These are phyloP conservation scores for Falcaria lacertinaria DNA, from an alignment of 2,888 invertebrate genomes.

Conservation along the genomic window DNA sequence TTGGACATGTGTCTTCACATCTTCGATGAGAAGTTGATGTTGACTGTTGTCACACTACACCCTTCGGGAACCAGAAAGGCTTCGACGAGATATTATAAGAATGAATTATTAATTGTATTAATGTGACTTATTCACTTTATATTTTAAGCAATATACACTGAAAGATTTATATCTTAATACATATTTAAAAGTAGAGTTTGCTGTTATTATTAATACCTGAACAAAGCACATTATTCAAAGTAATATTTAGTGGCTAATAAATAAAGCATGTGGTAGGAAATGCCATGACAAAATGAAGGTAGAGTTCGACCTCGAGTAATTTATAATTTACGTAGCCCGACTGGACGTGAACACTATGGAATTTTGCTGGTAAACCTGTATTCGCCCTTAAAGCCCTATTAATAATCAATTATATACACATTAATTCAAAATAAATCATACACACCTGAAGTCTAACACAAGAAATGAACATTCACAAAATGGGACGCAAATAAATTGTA, in stretches of 20 bases:
- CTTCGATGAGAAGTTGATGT: too few relatives aligned
- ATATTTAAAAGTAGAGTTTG: too few relatives aligned
- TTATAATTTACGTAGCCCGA: constrained; percentile 3
- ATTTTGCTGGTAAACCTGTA: constrained; percentile 30
- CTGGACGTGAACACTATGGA: constrained; percentile 15
- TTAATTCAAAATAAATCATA: constrained; percentile 55
- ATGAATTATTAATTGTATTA: too few relatives aligned
- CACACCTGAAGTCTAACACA: constrained; percentile 47
- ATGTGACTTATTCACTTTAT: too few relatives aligned
- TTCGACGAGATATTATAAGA: too few relatives aligned
- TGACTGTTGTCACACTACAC: too few relatives aligned
- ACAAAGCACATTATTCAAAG: background rate
- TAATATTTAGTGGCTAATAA: background rate
- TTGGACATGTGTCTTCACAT: too few relatives aligned
- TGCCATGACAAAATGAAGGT: background rate
- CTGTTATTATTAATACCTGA: too few relatives aligned
- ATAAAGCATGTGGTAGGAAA: background rate
- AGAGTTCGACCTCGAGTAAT: background rate
- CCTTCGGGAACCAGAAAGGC: too few relatives aligned
- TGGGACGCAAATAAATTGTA: constrained; percentile 61
- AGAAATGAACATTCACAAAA: constrained; percentile 49
- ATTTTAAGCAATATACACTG: too few relatives aligned
- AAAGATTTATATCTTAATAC: too few relatives aligned
- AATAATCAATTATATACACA: constrained; percentile 49
- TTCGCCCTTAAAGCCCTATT: constrained; percentile 35